These are phyloP conservation scores for Chaenocephalus aceratus DNA, from an alignment of 2,113 vertebrate genomes.

Conservation along the genomic window DNA sequence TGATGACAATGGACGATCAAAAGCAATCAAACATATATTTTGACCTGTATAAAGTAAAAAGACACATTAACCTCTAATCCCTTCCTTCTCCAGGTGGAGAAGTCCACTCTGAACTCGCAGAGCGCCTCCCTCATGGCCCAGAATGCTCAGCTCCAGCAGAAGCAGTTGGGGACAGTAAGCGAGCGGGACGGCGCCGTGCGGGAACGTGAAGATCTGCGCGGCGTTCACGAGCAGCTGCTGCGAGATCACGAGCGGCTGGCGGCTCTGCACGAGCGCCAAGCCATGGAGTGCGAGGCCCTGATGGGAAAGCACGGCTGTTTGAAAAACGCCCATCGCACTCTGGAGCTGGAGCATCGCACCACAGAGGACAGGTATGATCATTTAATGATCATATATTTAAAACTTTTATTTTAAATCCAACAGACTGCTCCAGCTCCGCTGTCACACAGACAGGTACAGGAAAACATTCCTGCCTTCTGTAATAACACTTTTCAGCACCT, in stretches of 20 bases:
- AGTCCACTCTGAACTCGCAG: conserved; percentile 94
- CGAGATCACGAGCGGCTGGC: conserved; percentile 94
- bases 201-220: conserved; percentile 91
- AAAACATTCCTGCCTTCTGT: too few species aligned
- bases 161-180: conserved; percentile 89
- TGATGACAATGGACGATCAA: too few species aligned
- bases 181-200: conserved; percentile 88
- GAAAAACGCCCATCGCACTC: conserved; percentile 91
- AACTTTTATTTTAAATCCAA: too few species aligned
- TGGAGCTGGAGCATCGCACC: conserved; percentile 94
- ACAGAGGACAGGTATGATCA: conserved; percentile 89
- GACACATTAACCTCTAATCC: not conserved
- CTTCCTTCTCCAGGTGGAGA: conserved; percentile 89
- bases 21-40: too few species aligned
- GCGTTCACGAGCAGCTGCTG: conserved; percentile 89
- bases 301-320: conserved; percentile 93
- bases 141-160: conserved; percentile 93
- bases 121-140: conserved; percentile 95
- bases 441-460: too few species aligned
- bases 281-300: conserved; percentile 91
- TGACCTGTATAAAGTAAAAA: not conserved
- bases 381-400: too few species aligned
- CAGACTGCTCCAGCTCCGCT: too few species aligned
- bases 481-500: too few species aligned
- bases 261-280: conserved; percentile 94